Evolutionary conservation across 1,140 invertebrate genomes (phyloP), one percentile per base, ranked within the genome.

Genomic region (Pseudobourletiella spinata): DNA sequence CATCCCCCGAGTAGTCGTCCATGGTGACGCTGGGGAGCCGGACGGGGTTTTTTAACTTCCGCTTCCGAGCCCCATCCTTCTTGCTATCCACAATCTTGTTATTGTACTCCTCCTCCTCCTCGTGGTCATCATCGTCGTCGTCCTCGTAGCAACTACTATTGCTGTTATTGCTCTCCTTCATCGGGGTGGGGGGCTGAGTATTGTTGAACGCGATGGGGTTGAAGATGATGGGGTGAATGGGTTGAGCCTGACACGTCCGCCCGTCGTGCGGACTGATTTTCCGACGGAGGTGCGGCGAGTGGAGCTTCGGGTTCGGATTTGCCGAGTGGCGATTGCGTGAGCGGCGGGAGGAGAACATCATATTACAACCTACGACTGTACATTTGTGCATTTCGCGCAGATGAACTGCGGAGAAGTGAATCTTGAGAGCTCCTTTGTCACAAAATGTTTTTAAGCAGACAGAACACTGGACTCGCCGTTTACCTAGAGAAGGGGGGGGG

Each of bases 331-430:
- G 82, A 74, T 99, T 99, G 28, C 95, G 79, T 22, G 92, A 96
- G 61, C 96, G 80, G 65, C 95, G 80, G 8, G 64, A 66, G 74
- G 93, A 97, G 74, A 99, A 99, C 90, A 97, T 96, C 91, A 98
- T 98, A 73, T 90, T 97, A 77, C 96, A 99, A 0, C 96, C 95
- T 71, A 94, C 89, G 0, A 99, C 93, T 0, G 95, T 97, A 74
- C 96, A 99, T 75, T 94, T 95, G 76, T 99, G 96, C 95, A 99
- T 99, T 79, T 99, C 97, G 20, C 92, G 83, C 59, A 99, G 75
- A 76, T 99, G 97, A 4, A 99, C 97, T 0, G 97, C 96, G 48
- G 94, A 98, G 73, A 98, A 99, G 74, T 99, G 97, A 24, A 99
- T 99, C 78, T 99, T 99, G 1, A 99, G 79, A 0, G 97, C 97